Evolutionary conservation across 2,113 vertebrate species (phyloP), one percentile per base, ranked within the genome.

Genomic region (Salminus brasiliensis): DNA sequence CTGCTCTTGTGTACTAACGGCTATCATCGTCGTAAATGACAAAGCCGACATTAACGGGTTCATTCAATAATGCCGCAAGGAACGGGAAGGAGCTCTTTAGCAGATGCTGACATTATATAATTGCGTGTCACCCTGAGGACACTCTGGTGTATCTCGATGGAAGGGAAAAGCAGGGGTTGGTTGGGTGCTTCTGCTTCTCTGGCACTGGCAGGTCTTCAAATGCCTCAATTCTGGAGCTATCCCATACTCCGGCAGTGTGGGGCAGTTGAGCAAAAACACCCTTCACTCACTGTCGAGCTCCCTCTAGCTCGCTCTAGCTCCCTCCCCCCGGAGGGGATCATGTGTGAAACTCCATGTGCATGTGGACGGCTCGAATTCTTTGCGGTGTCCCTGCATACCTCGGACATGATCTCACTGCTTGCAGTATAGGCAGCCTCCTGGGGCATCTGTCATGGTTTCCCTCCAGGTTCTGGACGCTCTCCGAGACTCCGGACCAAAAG

Each of bases 371-470:
- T 76, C 57, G 65, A 59, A 69, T 80, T 83, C 80, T 74, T 81
- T 77, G 76, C 10, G 80, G 83, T 82, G 49, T 85, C 55, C 75
- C 74, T 43, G 71, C 81, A 16, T 83, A 70, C 76, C 70, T 85
- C 67, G 65, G 47, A 59, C 39, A 27, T 88, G 82, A 84, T 72
- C 66, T 84, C 75, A 85, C 62, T 45, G n/a, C 23, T 29, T 72
- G 41, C 72, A 25, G 57, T 62, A 60, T 71, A 36, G 67, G 55
- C 57, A 39, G n/a, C 29, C 41, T 57, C 67, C 57, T 21, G 18
- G 49, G 41, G 60, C 4, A 59, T 25, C 41, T 62, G 53, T 72
- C 76, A 72, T 72, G 68, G 57, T 53, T 78, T 78, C 34, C 23
- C 23, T 39, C 53, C 49, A 1, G 6, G 16, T 21, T 23, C 45